Evolutionary conservation across 2,888 invertebrate genomes (phyloP), one percentile per base, ranked within the genome.

Genomic region (Schrankia costaestrigalis): DNA sequence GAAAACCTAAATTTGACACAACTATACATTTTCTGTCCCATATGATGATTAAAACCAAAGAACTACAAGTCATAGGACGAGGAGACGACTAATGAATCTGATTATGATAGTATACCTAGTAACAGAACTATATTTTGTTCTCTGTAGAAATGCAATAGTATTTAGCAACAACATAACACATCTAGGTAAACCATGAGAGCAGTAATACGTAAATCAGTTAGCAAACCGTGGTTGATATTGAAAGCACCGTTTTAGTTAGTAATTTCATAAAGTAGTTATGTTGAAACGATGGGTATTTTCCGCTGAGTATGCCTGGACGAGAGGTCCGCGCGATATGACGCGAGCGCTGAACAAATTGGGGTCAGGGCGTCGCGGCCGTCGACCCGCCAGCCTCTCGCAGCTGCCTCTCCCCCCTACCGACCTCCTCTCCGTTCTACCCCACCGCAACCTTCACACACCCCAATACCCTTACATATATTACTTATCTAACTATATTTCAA

Each of bases 361-460:
- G 87, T 87, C 84, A 86, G 83, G 84, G 86, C 85, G 81, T 75
- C 85, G 85, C 83, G 85, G 86, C 51, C 85, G 81, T 77, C 86
- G 86, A 88, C 82, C 86, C 65, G 76, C 72, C n/a, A 69, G 78
- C 76, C 78, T 72, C 78, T 64, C 68, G 62, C 84, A 63, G 76
- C 71, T 66, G 75, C 73, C 76, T 68, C 54, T 50, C 38, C 33
- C 54, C 53, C 57, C 58, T n/a, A n/a, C n/a, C n/a, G n/a, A n/a
- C 55, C 55, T 48, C 4, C 36, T 24, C 32, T 23, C 34, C 30
- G 36, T 37, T 44, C 43, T 51, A 52, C 52, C 48, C 48, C 58
- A 52, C 53, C 56, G 45, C 57, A 51, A 47, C 58, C 54, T 46
- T 56, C 56, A 40, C 35, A 35, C 31, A 63, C 61, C 49, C 44